A percentile compares a stretch with the other conserved stretches of the same genome.
phyloP scores from a whole-genome alignment of 2,113 vertebrate genomes.

The Tetrax tetrax region DNA sequence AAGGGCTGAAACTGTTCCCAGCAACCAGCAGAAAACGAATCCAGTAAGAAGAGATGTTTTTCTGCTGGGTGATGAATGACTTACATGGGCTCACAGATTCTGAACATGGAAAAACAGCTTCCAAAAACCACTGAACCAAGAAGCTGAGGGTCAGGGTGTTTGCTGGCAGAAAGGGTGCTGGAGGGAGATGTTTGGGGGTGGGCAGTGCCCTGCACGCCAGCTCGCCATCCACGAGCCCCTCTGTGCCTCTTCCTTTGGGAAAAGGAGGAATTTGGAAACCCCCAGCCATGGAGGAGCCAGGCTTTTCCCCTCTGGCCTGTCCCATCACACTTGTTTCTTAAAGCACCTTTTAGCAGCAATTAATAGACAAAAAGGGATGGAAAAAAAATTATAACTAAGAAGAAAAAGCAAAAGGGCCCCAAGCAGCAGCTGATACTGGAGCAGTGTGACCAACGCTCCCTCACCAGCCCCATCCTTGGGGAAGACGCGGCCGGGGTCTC shows the following conservation, averaged over 20 bases:
- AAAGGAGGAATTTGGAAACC: background rate
- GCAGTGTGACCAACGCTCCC: background rate
- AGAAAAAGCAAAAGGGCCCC: background rate
- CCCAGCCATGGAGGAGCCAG: background rate
- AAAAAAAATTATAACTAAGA: too few species aligned
- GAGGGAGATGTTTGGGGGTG: background rate
- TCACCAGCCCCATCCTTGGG: background rate
- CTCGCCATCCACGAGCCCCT: background rate
- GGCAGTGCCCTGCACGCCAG: background rate
- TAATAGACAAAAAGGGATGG: background rate
- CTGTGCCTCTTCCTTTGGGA: background rate
- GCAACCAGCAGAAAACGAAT: background rate
- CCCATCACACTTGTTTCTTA: background rate
- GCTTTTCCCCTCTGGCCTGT: background rate
- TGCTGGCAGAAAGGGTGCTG: background rate
- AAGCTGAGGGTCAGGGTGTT: background rate
- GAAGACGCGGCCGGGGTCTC: fast-evolving
- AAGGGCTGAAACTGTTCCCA: background rate
- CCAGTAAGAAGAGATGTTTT: background rate
- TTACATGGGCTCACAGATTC: background rate
- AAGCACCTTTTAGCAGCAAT: background rate
- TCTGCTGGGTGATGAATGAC: background rate
- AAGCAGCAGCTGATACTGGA: background rate
- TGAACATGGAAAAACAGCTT: background rate
- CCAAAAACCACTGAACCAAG: background rate